These are phyloP conservation scores for Psococerastis gibbosa DNA, from an alignment of 2,888 invertebrate genomes.

Conservation along the genomic window DNA sequence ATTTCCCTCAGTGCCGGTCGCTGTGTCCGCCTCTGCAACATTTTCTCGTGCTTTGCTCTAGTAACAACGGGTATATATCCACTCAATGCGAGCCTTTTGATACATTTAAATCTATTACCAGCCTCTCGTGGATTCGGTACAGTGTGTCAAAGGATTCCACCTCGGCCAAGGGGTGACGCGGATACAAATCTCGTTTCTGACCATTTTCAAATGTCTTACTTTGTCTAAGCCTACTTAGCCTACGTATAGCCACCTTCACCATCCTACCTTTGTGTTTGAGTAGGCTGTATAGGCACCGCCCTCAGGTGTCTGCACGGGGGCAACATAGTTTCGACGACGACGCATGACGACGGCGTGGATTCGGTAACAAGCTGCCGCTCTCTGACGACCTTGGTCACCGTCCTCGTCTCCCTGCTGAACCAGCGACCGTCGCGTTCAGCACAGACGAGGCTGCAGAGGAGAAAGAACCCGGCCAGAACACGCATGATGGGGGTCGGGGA, in stretches of 20 bases:
- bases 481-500: not conserved
- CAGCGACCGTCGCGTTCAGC: not conserved
- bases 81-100: too few species aligned
- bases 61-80: too few species aligned
- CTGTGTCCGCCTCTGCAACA: too few species aligned
- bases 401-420: constrained; percentile 10
- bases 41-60: too few species aligned
- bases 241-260: not conserved
- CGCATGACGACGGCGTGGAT: constrained; percentile 26
- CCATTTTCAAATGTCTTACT: not conserved
- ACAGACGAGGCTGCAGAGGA: not conserved
- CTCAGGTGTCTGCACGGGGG: constrained; percentile 25
- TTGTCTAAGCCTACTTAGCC: not conserved
- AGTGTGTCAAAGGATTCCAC: too few species aligned
- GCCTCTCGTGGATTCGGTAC: too few species aligned
- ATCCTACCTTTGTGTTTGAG: constrained; percentile 7
- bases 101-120: too few species aligned
- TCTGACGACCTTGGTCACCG: constrained; percentile 22
- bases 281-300: constrained; percentile 22
- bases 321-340: constrained; percentile 24
- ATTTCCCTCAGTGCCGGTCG: too few species aligned
- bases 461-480: not conserved
- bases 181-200: too few species aligned
- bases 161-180: too few species aligned
- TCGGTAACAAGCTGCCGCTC: constrained; percentile 22